Conservation (phyloP, 2,888 invertebrate genomes). For the Himalopsyche kuldschensis region DNA sequence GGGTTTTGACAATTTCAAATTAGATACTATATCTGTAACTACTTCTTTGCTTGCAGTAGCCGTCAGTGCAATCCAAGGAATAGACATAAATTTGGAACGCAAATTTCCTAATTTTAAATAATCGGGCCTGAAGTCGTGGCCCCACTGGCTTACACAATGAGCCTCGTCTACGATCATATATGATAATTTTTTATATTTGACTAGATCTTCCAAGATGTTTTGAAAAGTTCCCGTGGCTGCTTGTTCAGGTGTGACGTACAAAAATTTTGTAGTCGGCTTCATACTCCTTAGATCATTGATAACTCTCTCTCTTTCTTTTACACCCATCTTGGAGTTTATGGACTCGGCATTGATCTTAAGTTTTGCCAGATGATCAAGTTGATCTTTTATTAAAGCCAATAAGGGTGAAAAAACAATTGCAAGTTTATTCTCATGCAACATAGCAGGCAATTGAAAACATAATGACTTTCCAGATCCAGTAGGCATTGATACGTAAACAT, state of each 20-base stretch:
- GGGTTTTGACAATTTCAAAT: constrained; percentile 70
- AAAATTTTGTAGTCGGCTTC: constrained; percentile 76
- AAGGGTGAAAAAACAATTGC: constrained; percentile 95
- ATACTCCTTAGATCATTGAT: constrained; percentile 73
- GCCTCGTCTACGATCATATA: constrained; percentile 97
- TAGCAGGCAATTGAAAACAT: constrained; percentile 94
- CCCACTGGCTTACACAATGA: constrained; percentile 98
- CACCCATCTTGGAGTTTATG: constrained; percentile 88
- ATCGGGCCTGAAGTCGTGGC: constrained; percentile 96
- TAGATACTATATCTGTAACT: constrained; percentile 77
- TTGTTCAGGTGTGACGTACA: constrained; percentile 97
- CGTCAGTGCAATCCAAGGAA: constrained; percentile 91
- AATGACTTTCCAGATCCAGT: constrained; percentile 98
- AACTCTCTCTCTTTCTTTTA: constrained; percentile 75
- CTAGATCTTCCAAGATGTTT: constrained; percentile 67
- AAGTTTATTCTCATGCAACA: constrained; percentile 76
- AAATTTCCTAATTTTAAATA: constrained; percentile 85
- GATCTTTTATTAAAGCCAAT: constrained; percentile 95
- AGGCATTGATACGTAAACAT: constrained; percentile 97
- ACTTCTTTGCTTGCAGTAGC: constrained; percentile 88
- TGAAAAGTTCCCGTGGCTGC: constrained; percentile 80
- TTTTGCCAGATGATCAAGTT: constrained; percentile 81
- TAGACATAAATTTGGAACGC: constrained; percentile 62
- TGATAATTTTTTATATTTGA: constrained; percentile 76
- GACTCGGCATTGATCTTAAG: constrained; percentile 83